Evolutionary conservation across 2,113 vertebrate genomes (phyloP).

Genomic region (Xenus cinereus): DNA sequence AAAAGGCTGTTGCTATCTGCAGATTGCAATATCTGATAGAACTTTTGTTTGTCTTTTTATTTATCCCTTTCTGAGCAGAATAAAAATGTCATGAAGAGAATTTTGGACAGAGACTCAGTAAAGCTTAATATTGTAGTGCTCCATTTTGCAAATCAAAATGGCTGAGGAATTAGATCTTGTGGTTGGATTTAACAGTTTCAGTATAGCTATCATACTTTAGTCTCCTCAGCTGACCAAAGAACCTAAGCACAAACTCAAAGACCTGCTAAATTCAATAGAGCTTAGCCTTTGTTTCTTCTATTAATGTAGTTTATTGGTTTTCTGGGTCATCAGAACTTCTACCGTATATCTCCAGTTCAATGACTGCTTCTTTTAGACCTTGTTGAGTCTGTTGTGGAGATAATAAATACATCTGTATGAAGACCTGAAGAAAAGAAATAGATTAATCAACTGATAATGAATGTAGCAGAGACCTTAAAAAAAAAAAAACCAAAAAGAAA

Average conservation of each 20-base stretch:
- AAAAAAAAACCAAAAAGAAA: neutral
- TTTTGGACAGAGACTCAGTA: neutral
- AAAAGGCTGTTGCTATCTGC: neutral
- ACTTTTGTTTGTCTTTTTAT: neutral
- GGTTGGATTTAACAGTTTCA: neutral
- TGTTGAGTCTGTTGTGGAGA: neutral
- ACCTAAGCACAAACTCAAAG: neutral
- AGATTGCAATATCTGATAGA: neutral
- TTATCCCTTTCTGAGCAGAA: neutral
- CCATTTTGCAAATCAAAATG: rapidly evolving
- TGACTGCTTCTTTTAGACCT: neutral
- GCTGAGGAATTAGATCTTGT: neutral
- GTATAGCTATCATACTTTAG: neutral
- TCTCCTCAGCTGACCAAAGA: neutral
- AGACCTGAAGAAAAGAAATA: neutral
- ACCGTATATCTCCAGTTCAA: neutral
- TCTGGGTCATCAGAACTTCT: neutral
- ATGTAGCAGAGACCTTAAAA: neutral
- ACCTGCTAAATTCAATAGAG: neutral
- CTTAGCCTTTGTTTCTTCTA: neutral
- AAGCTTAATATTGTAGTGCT: neutral
- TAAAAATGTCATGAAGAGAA: neutral
- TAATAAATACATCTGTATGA: neutral
- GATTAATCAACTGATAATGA: neutral
- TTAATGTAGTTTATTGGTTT: neutral